Base-by-base conservation (phyloP, 92 coral and sea anemone species). In the Porites evermanni region DNA sequence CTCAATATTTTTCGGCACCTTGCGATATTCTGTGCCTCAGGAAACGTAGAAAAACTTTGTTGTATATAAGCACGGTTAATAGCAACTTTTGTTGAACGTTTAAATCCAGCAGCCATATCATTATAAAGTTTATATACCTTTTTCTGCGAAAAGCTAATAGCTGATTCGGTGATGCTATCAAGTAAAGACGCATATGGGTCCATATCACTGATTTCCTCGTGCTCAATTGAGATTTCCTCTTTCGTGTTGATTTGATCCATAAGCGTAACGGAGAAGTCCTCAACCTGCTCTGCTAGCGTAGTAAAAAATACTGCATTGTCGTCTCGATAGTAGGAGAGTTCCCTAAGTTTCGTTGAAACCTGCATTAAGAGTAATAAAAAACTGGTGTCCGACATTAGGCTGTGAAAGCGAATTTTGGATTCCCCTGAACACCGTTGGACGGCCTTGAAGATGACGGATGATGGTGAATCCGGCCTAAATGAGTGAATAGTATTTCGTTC, bases 201-300 rank as follows among this genome's bases (percentile, higher is more conserved):
- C 66, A 58, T 75, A 58, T 75, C 29, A 26, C 29, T 59, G 8
- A 20, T 24, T 21, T n/a, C n/a, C 17, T 81, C 85, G 19, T 81
- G 68, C 2, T 81, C 67, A 32, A 70, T 70, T 8, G 67, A 53
- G 53, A 70, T 68, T 56, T 81, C 85, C 21, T 81, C 85, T n/a
- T 56, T 70, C 16, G 53, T 81, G 18, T 81, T 70, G 67, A 81
- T 63, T 81, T 81, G 85, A 18, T 81, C 75, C 32, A 81, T 81
- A 11, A 81, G 59, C 17, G 85, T 81, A 53, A 81, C 85, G 8
- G 85, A 81, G 16, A 81, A 81, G 8, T 81, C 77, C 67, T 81
- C 85, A 47, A 81, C 85, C 61, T 81, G 67, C 18, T 81, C 75
- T 53, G 85, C 85, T 32, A 81, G 59, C 10, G 21, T 23, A 16